A percentile compares a stretch with the other conserved stretches of the same genome.
Conservation (phyloP, 2,888 invertebrate genomes). For the Mesorhabditis sp. region DNA sequence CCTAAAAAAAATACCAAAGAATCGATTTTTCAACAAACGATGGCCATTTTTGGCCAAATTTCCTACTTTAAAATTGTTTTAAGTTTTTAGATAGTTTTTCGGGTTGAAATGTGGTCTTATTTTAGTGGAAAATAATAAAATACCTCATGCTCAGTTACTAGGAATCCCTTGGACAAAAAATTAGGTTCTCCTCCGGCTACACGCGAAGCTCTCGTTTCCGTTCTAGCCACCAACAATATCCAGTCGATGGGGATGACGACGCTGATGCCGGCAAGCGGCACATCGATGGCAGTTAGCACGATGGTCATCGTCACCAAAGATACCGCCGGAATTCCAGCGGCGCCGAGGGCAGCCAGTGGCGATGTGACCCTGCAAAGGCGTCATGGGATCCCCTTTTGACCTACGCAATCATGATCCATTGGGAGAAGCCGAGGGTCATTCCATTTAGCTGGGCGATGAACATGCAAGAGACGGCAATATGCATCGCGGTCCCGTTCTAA, state of each 20-base stretch:
- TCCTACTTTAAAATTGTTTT: no score
- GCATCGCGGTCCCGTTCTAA: slow-evolving; percentile 2
- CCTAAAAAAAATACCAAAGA: no score
- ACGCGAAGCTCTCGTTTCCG: no score
- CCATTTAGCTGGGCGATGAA: slow-evolving; percentile 4
- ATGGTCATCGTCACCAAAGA: neutral
- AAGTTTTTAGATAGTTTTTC: no score
- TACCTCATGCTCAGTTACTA: no score
- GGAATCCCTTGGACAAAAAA: no score
- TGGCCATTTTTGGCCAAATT: no score
- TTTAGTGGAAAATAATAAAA: no score
- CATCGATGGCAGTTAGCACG: slow-evolving; percentile 1
- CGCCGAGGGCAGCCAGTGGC: neutral
- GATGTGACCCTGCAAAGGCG: neutral
- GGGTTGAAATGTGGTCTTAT: no score
- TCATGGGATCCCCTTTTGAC: neutral
- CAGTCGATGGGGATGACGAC: neutral
- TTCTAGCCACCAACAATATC: neutral
- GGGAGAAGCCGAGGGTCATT: neutral
- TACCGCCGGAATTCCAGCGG: neutral
- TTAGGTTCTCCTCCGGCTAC: no score
- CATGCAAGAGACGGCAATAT: neutral
- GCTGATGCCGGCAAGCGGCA: neutral
- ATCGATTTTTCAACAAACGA: no score
- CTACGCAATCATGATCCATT: neutral